These are phyloP conservation scores for Cromileptes altivelis DNA, from an alignment of 2,113 vertebrate species.

Conservation along the genomic window DNA sequence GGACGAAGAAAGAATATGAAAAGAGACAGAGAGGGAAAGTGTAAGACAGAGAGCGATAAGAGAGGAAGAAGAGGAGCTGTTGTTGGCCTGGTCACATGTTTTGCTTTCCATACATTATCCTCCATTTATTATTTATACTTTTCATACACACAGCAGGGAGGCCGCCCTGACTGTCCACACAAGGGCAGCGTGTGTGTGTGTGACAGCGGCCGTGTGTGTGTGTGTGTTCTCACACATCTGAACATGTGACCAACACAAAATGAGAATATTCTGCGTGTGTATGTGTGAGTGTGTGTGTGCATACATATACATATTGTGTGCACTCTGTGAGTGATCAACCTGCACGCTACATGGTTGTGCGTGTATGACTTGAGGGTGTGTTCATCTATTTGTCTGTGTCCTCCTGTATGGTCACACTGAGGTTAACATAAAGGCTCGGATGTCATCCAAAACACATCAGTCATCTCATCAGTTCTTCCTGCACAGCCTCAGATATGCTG, in stretches of 20 bases:
- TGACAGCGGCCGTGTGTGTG: not conserved
- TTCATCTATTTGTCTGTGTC: not conserved
- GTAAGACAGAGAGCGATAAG: slow-evolving; percentile 13
- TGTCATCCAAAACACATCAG: not conserved
- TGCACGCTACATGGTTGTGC: not conserved
- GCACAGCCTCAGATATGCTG: too few species aligned
- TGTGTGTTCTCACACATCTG: not conserved
- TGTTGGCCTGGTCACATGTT: slow-evolving; percentile 52
- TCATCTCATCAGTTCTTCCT: not conserved
- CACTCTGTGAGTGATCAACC: not conserved
- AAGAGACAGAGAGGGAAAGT: not conserved
- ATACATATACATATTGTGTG: not conserved
- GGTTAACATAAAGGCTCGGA: not conserved
- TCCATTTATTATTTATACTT: slow-evolving; percentile 69
- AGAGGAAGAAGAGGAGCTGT: slow-evolving; percentile 9
- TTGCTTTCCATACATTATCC: slow-evolving; percentile 66
- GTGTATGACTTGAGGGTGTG: not conserved
- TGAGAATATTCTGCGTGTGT: not conserved
- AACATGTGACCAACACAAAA: slow-evolving; percentile 21
- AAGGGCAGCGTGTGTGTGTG: slow-evolving; percentile 39
- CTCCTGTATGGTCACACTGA: not conserved
- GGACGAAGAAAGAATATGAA: slow-evolving; percentile 2
- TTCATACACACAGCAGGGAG: slow-evolving; percentile 49
- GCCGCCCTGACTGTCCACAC: slow-evolving; percentile 23
- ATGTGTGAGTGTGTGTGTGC: not conserved